These are phyloP conservation scores for Nothoprocta perdicaria DNA, from an alignment of 2,113 vertebrate genomes.

Conservation along the genomic window DNA sequence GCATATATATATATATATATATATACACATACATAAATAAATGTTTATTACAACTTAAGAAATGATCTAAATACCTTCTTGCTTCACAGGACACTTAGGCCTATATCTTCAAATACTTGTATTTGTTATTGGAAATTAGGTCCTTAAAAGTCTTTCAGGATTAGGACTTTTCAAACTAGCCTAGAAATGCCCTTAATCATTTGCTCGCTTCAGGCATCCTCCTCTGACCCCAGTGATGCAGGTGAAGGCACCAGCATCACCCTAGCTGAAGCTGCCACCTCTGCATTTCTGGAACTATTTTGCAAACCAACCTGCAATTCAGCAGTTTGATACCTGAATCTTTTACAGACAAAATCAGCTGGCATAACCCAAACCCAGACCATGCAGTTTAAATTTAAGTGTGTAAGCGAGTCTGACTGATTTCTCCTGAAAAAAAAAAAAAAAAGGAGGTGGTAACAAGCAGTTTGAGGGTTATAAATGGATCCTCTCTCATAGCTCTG, in stretches of 20 bases:
- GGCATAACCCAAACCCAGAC: background rate
- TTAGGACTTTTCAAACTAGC: background rate
- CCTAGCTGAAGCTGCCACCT: background rate
- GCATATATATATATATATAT: background rate
- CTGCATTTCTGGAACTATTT: background rate
- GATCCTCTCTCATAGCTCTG: background rate
- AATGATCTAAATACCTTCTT: background rate
- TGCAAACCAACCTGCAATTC: no score
- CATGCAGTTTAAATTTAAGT: background rate
- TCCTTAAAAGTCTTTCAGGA: background rate
- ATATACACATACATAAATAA: background rate
- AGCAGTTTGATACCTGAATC: background rate
- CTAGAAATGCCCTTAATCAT: background rate
- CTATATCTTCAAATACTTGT: background rate
- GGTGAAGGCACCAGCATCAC: background rate
- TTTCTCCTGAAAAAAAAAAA: background rate
- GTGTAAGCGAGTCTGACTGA: background rate
- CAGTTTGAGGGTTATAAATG: background rate
- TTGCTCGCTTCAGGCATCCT: background rate
- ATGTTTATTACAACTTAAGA: rapidly evolving
- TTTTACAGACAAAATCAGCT: background rate
- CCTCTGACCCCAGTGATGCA: background rate
- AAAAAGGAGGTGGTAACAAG: background rate
- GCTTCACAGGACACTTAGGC: background rate
- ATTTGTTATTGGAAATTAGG: background rate